Conservation (phyloP, 2,113 vertebrate genomes). For the Crypturellus undulatus region DNA sequence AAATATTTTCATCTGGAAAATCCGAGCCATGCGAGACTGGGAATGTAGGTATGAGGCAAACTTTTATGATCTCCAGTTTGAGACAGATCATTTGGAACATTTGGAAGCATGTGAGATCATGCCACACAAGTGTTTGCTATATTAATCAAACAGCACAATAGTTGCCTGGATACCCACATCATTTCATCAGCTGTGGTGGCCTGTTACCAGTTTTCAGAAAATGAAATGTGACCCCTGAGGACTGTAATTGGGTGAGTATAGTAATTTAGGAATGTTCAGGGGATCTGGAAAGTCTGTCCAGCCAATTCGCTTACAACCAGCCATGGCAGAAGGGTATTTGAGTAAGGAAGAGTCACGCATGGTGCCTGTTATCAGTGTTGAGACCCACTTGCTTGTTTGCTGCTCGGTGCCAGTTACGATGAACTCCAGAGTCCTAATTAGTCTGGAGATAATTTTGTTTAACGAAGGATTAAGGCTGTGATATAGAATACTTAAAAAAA, state of each 20-base stretch:
- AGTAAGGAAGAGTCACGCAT: not conserved
- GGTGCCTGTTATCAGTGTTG: slow-evolving; percentile 28
- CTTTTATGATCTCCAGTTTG: not conserved
- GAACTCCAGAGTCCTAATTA: slow-evolving; percentile 58
- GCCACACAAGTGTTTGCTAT: slow-evolving; percentile 34
- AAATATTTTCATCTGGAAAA: slow-evolving; percentile 41
- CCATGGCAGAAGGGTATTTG: slow-evolving; percentile 19
- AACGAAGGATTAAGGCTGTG: slow-evolving; percentile 42
- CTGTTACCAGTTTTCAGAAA: slow-evolving; percentile 76
- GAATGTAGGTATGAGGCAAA: slow-evolving; percentile 7
- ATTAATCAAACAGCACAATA: slow-evolving; percentile 58
- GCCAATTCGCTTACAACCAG: slow-evolving; percentile 14
- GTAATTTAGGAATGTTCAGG: slow-evolving; percentile 69
- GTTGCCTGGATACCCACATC: slow-evolving; percentile 70
- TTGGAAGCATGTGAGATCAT: slow-evolving; percentile 33
- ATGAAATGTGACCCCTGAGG: slow-evolving; percentile 74
- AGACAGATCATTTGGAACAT: slow-evolving; percentile 25
- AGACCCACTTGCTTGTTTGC: slow-evolving; percentile 27
- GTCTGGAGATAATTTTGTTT: slow-evolving; percentile 65
- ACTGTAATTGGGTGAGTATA: slow-evolving; percentile 69
- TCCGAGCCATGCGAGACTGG: not conserved
- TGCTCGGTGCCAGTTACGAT: slow-evolving; percentile 44
- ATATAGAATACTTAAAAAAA: slow-evolving; percentile 8
- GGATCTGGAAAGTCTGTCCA: slow-evolving; percentile 70
- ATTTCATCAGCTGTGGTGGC: slow-evolving; percentile 71